A percentile compares a stretch with the other conserved stretches of the same genome.
phyloP scores from a whole-genome alignment of 1,140 invertebrate species.

The Patella vulgata region DNA sequence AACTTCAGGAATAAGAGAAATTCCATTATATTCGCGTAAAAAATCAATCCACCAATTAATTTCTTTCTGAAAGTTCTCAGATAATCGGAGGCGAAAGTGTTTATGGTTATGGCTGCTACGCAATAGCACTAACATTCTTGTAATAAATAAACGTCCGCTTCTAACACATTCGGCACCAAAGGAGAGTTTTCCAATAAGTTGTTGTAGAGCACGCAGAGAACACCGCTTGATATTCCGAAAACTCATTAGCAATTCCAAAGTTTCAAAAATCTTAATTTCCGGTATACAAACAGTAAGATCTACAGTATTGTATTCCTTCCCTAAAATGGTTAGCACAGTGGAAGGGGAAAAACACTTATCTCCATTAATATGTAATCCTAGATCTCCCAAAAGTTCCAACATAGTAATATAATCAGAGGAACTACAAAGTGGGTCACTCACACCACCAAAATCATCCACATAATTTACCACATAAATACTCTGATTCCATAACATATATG shows the following conservation, averaged over 20 bases:
- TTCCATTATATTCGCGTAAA: neutral
- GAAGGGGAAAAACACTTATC: slow-evolving; percentile 2
- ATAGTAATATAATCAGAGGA: neutral
- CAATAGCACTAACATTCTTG: too few relatives aligned
- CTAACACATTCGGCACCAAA: slow-evolving; percentile 5
- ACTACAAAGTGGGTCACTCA: neutral
- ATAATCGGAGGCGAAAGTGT: too few relatives aligned
- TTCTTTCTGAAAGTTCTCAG: neutral
- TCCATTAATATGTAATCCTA: neutral
- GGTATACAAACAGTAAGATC: slow-evolving; percentile 1
- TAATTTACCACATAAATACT: neutral
- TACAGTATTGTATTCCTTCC: slow-evolving; percentile 1
- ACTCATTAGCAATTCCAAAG: too few relatives aligned
- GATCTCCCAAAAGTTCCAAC: neutral
- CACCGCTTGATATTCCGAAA: neutral
- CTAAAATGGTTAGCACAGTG: neutral
- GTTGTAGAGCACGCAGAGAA: neutral
- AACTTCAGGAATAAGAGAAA: too few relatives aligned
- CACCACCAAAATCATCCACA: too few relatives aligned
- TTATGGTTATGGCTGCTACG: too few relatives aligned
- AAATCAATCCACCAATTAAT: neutral
- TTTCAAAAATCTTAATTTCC: too few relatives aligned
- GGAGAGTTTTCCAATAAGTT: slow-evolving; percentile 4
- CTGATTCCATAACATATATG: neutral
- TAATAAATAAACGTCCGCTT: neutral